Evolutionary conservation across 2,888 invertebrate genomes (phyloP).

Genomic region (Bombylius discolor): DNA sequence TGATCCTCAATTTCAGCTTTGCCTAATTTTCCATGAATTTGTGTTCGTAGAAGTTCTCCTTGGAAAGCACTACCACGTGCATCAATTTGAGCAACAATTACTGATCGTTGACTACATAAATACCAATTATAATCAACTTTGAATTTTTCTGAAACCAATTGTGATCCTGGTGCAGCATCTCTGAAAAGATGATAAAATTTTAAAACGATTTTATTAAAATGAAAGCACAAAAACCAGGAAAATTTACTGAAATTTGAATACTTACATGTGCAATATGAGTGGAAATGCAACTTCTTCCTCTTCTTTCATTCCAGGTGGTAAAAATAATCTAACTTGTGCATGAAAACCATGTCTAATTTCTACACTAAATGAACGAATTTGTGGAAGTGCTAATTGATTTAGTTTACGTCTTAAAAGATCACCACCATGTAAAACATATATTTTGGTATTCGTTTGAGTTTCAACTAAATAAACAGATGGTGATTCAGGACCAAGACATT

Average conservation of each 20-base stretch:
- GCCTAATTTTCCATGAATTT: conserved; percentile 59
- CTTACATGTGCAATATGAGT: conserved; percentile 72
- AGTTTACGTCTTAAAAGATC: conserved; percentile 48
- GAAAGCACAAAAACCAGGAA: neutral
- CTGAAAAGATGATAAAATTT: conserved; percentile 32
- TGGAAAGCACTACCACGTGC: conserved; percentile 76
- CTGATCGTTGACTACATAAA: conserved; percentile 65
- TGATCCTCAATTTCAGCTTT: conserved; percentile 68
- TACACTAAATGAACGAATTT: conserved; percentile 55
- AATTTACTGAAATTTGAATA: neutral
- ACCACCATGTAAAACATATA: conserved; percentile 56
- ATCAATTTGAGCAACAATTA: conserved; percentile 79
- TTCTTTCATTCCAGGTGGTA: conserved; percentile 74
- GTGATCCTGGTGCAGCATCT: conserved; percentile 69
- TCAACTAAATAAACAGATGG: conserved; percentile 54
- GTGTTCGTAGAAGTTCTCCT: conserved; percentile 60
- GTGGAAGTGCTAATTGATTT: conserved; percentile 57
- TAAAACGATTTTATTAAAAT: neutral
- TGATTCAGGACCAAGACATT: conserved; percentile 68
- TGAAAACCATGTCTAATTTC: conserved; percentile 52
- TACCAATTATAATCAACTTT: conserved; percentile 74
- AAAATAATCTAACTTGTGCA: conserved; percentile 61
- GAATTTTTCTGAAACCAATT: conserved; percentile 72
- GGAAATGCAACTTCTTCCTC: conserved; percentile 73
- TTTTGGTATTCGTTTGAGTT: conserved; percentile 44